Percentiles rank a stretch among this genome's conserved stretches.
phyloP scores from a whole-genome alignment of 37 sponge, comb jelly and placozoan species.

The Spongilla lacustris region DNA sequence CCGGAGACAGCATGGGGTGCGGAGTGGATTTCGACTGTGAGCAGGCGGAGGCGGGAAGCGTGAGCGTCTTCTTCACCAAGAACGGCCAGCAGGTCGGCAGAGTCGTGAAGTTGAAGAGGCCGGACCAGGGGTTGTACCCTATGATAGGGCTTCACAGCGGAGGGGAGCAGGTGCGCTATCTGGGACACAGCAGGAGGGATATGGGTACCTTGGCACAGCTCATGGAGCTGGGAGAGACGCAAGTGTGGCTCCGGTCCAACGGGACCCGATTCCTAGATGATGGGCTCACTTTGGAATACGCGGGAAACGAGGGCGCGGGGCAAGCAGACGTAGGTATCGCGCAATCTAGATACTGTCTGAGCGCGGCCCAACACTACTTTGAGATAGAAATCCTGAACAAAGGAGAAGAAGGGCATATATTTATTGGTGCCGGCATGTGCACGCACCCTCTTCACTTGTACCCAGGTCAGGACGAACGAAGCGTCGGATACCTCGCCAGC shows the following conservation, averaged over 20 bases:
- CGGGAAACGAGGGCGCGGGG: conserved; percentile 41
- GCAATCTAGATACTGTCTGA: conserved; percentile 37
- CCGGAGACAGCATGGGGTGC: conserved; percentile 82
- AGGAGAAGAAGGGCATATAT: conserved; percentile 67
- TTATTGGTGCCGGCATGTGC: conserved; percentile 65
- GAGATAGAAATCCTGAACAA: conserved; percentile 71
- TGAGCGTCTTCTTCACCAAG: conserved; percentile 86
- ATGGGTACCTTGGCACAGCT: conserved; percentile 34
- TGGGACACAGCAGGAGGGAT: conserved; percentile 55
- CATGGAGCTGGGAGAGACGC: conserved; percentile 55
- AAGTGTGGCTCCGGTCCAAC: conserved; percentile 73
- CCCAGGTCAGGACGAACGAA: conserved; percentile 77
- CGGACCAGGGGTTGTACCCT: conserved; percentile 75
- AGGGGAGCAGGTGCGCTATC: conserved; percentile 72
- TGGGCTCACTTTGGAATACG: conserved; percentile 66
- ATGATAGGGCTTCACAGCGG: conserved; percentile 80
- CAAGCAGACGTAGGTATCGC: conserved; percentile 79
- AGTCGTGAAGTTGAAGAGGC: conserved; percentile 60
- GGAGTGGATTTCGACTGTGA: conserved; percentile 65
- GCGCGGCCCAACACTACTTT: conserved; percentile 71
- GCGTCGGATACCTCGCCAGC: conserved; percentile 82
- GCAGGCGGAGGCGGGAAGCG: conserved; percentile 25
- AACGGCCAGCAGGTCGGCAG: conserved; percentile 72
- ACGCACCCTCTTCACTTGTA: conserved; percentile 68
- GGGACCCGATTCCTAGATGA: conserved; percentile 48